A percentile compares a stretch with the other conserved stretches of the same genome.
Evolutionary conservation across 2,797 vertebrate genomes (phyloP).

Genomic region (Tadarida brasiliensis): DNA sequence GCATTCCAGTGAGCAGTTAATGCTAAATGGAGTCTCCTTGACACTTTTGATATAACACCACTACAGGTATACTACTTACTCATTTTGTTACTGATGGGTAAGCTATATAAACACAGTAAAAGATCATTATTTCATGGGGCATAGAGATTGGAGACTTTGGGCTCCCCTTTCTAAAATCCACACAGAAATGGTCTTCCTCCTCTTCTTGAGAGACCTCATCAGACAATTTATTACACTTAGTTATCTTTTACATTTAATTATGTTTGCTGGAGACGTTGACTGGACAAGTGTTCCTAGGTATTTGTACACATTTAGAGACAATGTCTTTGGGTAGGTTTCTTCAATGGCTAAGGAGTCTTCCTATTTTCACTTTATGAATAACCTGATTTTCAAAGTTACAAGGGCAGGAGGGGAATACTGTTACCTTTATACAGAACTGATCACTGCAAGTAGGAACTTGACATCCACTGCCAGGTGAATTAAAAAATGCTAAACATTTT

Average conservation of each 20-base stretch:
- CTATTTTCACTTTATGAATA: conserved; percentile 29
- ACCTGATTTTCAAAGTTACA: neutral
- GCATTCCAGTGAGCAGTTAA: neutral
- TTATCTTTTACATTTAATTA: neutral
- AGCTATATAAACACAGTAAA: conserved; percentile 26
- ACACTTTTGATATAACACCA: neutral
- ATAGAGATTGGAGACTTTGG: neutral
- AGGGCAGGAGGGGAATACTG: neutral
- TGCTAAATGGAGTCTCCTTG: neutral
- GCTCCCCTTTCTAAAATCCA: conserved; percentile 41
- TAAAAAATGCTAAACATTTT: conserved; percentile 27
- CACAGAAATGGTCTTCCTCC: neutral
- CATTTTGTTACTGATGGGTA: conserved; percentile 29
- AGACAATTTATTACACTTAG: conserved; percentile 25
- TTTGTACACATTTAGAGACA: conserved; percentile 23
- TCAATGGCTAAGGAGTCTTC: neutral
- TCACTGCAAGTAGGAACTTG: neutral
- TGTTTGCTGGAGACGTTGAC: neutral
- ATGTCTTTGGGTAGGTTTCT: conserved; percentile 19
- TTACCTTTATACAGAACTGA: neutral
- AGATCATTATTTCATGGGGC: neutral
- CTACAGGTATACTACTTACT: neutral
- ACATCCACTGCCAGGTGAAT: conserved; percentile 6
- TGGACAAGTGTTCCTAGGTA: neutral
- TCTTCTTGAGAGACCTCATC: conserved; percentile 43